phyloP scores from a whole-genome alignment of 92 coral and sea anemone species.

The Palythoa grandiflora region DNA sequence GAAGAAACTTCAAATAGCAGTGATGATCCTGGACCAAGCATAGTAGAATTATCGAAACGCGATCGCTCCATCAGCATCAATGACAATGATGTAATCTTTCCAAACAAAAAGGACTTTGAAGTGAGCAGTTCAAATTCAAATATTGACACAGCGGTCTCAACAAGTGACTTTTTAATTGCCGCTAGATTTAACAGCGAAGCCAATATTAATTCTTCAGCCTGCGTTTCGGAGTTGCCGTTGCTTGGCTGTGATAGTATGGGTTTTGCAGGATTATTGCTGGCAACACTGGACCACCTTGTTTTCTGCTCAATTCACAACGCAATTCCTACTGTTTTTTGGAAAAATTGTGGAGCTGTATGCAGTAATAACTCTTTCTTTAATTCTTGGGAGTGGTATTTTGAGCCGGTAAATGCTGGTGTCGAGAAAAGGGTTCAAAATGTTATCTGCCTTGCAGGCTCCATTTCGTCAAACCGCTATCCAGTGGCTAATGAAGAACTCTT shows the following conservation, averaged over 20 bases:
- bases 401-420: slow-evolving; percentile 67
- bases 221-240: slow-evolving; percentile 68
- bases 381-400: slow-evolving; percentile 85
- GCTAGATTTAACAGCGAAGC: slow-evolving; percentile 18
- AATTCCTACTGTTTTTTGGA: slow-evolving; percentile 72
- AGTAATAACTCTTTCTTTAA: slow-evolving; percentile 57
- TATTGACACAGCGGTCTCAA: background rate
- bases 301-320: slow-evolving; percentile 48
- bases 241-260: slow-evolving; percentile 66
- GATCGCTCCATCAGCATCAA: background rate
- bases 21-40: background rate
- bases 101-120: background rate
- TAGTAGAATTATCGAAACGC: background rate
- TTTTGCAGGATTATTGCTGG: slow-evolving; percentile 59
- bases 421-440: slow-evolving; percentile 57
- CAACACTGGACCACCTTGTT: slow-evolving; percentile 66
- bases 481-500: slow-evolving; percentile 7
- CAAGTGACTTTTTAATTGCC: slow-evolving; percentile 21
- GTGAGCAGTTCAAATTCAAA: background rate
- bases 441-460: slow-evolving; percentile 53
- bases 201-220: slow-evolving; percentile 16
- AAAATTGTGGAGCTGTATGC: slow-evolving; percentile 69
- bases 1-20: background rate
- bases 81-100: background rate
- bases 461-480: slow-evolving; percentile 29